These are phyloP conservation scores for Drosophila basisetae DNA, from an alignment of 2,888 invertebrate species.

Conservation along the genomic window DNA sequence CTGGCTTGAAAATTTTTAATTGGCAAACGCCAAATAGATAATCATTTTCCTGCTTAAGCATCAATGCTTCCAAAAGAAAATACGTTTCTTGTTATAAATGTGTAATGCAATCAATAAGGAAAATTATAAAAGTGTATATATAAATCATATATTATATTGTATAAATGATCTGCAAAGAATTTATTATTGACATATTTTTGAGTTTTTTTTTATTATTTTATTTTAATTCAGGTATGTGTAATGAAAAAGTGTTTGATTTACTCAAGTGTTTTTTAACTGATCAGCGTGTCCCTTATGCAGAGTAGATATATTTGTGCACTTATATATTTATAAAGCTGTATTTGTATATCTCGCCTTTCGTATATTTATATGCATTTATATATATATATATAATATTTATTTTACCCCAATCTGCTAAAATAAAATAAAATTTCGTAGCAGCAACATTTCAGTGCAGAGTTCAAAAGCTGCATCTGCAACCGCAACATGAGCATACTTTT, in stretches of 20 bases:
- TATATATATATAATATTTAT: not conserved
- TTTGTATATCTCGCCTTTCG: not conserved
- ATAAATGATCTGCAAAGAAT: not conserved
- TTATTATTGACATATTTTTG: not conserved
- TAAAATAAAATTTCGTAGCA: not conserved
- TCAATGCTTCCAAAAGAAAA: not conserved
- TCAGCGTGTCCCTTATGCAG: not conserved
- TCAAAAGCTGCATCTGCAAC: not conserved
- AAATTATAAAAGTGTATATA: not conserved
- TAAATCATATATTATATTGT: not conserved
- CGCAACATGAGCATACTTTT: conserved; percentile 3
- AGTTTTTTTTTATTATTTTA: not conserved
- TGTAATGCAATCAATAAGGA: not conserved
- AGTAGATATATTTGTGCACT: not conserved
- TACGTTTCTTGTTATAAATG: not conserved
- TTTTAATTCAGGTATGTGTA: not conserved
- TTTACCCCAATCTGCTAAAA: not conserved
- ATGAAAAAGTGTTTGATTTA: not conserved
- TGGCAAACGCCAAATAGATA: not conserved
- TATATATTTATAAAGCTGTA: not conserved
- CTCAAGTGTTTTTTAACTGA: not conserved
- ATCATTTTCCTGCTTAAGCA: not conserved
- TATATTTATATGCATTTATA: not conserved
- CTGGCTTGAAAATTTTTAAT: not conserved
- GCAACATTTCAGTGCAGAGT: not conserved